A percentile compares a stretch with the other conserved stretches of the same genome.
These are phyloP conservation scores for Anodontia alba DNA, from an alignment of 2,888 invertebrate species.

Conservation along the genomic window DNA sequence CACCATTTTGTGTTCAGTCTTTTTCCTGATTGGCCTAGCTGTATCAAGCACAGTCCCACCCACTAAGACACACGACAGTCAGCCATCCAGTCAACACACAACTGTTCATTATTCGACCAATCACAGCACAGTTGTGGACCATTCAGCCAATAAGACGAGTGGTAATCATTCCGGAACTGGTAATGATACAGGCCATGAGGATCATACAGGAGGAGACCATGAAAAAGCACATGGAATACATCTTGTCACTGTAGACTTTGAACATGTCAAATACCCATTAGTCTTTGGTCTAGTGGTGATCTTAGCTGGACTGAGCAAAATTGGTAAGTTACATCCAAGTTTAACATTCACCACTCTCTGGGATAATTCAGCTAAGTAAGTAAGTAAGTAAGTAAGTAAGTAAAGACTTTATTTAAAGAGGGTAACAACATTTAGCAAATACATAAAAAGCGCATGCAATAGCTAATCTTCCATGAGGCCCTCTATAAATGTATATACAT, in stretches of 20 bases:
- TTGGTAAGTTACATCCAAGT: constrained; percentile 83
- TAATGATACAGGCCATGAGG: neutral
- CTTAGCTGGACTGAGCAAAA: constrained; percentile 86
- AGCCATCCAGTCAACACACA: neutral
- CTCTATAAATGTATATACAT: no score
- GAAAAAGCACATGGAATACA: constrained; percentile 67
- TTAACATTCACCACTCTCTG: no score
- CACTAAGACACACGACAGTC: neutral
- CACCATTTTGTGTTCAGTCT: neutral
- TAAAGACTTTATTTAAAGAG: no score
- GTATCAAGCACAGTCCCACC: neutral
- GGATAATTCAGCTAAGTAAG: no score
- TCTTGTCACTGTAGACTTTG: constrained; percentile 83
- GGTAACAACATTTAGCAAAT: no score
- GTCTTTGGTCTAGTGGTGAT: constrained; percentile 86
- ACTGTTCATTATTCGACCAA: neutral
- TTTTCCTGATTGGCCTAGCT: neutral
- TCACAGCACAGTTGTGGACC: neutral
- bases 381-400: no score
- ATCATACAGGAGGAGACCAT: constrained; percentile 30
- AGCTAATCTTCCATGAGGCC: no score
- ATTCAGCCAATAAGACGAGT: neutral
- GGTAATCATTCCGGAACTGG: neutral
- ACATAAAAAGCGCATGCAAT: no score
- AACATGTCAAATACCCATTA: constrained; percentile 85